phyloP scores from a whole-genome alignment of 2,888 invertebrate genomes.

The Smittia sp. region DNA sequence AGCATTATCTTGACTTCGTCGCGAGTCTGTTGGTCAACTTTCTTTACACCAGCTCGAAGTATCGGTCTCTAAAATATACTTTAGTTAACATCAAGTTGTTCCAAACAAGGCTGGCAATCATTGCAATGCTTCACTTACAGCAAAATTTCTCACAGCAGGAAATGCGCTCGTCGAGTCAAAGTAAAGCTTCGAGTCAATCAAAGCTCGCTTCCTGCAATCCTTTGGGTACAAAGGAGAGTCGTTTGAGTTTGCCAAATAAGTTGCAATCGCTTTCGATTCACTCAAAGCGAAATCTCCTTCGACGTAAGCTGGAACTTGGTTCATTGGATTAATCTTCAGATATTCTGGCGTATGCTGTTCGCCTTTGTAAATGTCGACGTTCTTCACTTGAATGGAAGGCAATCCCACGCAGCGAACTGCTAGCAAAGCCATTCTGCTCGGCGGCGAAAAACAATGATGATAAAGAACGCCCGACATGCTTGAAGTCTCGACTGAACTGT shows the following conservation, averaged over 20 bases:
- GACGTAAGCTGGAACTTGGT: conserved; percentile 21
- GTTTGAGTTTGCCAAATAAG: neutral
- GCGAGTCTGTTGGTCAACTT: conserved; percentile 57
- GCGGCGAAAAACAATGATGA: conserved; percentile 62
- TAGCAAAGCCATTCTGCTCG: conserved; percentile 62
- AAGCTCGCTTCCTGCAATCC: conserved; percentile 13
- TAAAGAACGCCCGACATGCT: conserved; percentile 54
- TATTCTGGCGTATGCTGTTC: conserved; percentile 25
- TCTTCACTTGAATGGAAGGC: conserved; percentile 53
- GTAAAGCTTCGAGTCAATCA: conserved; percentile 13
- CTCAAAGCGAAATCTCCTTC: conserved; percentile 26
- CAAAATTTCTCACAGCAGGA: conserved; percentile 27
- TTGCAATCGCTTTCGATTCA: conserved; percentile 10
- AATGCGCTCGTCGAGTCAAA: conserved; percentile 27
- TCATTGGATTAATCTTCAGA: conserved; percentile 15
- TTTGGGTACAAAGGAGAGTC: conserved; percentile 22
- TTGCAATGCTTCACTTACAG: conserved; percentile 1
- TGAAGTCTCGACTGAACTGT: too few species aligned
- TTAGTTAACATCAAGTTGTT: neutral
- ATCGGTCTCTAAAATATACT: conserved; percentile 59
- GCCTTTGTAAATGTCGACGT: conserved; percentile 18
- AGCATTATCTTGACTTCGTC: conserved; percentile 59
- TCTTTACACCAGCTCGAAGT: conserved; percentile 59
- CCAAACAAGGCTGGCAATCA: too few species aligned
- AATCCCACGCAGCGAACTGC: conserved; percentile 60